These are phyloP conservation scores for Cyclophora punctaria DNA, from an alignment of 2,888 invertebrate species.

Conservation along the genomic window DNA sequence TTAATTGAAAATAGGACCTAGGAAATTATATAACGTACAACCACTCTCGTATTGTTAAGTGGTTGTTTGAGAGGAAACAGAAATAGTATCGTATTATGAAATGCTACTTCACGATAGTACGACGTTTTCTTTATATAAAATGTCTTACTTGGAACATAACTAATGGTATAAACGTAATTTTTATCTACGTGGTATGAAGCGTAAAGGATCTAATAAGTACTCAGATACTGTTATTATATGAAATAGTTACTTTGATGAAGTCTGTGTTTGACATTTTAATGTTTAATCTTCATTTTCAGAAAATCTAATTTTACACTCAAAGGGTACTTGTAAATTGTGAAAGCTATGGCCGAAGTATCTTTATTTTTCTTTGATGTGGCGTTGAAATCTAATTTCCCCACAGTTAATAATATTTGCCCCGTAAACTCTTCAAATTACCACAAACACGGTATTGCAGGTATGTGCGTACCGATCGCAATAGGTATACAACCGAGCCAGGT, in stretches of 20 bases:
- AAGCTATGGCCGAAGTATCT: slow-evolving; percentile 12
- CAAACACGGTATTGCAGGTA: slow-evolving; percentile 3
- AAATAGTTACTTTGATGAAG: background rate
- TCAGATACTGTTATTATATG: no score
- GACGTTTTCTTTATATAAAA: no score
- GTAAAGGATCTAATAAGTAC: no score
- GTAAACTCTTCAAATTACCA: slow-evolving; percentile 15
- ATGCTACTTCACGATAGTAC: no score
- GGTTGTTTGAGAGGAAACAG: no score
- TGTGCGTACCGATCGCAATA: slow-evolving; percentile 4
- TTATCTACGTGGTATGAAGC: no score
- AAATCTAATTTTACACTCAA: slow-evolving; percentile 12
- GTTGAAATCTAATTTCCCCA: slow-evolving; percentile 21
- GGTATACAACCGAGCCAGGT: slow-evolving; percentile 5
- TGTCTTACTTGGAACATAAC: no score
- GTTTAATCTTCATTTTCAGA: background rate
- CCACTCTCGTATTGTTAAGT: no score
- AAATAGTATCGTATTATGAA: no score
- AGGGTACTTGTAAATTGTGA: slow-evolving; percentile 7
- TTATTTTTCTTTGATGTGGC: slow-evolving; percentile 19
- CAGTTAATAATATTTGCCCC: slow-evolving; percentile 19
- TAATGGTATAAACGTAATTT: no score
- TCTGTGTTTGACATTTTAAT: background rate
- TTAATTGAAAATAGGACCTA: no score
- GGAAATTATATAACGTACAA: no score